Evolutionary conservation across 2,113 vertebrate species (phyloP), one percentile per base, ranked within the genome.

Genomic region (Galemys pyrenaicus): DNA sequence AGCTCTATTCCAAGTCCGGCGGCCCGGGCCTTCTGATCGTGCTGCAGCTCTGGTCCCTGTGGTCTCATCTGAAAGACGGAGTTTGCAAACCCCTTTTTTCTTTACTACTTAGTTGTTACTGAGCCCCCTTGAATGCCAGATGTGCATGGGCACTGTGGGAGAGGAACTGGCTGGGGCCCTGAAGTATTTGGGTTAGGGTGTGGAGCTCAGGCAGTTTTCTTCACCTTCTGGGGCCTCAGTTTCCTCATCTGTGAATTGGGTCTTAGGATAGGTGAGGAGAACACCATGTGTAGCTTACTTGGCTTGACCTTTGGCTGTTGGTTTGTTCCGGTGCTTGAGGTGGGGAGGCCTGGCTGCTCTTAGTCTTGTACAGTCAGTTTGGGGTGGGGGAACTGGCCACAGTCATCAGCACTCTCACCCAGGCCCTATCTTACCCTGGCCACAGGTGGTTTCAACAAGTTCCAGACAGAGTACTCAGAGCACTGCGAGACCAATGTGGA

Each of bases 401-500:
- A 8, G 74, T 24, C 62, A 39, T 65, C 41, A 12, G 20, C 49
- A 60, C 32, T 67, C 64, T 94, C 58, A 91, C 67, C 30, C 9
- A 5, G 78, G 51, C 87, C 71, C 70, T 13, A 0, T 67, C 70
- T 67, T 39, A 89, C 37, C 96, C 46, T 51, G 35, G 96, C 91
- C 93, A 41, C 97, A 99, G 99, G 99, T 97, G 99, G 99, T 90
- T 99, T 99, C 98, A 99, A 99, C 98, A 99, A 99, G 98, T 99
- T 99, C 98, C 99, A 99, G 98, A 99, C 98, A 0, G 99, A 99
- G 94, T 99, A 99, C 94, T 99, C 99, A 0, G 99, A 99, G 96
- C 99, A 99, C 98, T 99, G 99, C 96, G 99, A 99, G 98, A 99
- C 99, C 54, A 99, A 98, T 89, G 98, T 99, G 97, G 99, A 99